Conservation (phyloP, 1,140 invertebrate genomes). For the Paraescarpia echinospica region DNA sequence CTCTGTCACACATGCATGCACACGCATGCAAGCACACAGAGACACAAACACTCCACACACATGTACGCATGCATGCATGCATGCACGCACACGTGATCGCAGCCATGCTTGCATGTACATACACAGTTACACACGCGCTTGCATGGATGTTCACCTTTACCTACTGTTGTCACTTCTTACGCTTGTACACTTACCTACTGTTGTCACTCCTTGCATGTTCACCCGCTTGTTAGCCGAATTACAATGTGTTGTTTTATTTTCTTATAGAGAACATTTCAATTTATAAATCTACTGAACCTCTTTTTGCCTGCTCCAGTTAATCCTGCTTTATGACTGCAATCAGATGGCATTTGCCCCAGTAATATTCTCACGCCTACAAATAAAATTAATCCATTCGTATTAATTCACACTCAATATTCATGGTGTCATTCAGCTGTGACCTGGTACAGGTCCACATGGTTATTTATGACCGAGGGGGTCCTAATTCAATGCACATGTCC, state of each 20-base stretch:
- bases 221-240: not conserved
- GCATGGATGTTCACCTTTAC: too few relatives aligned
- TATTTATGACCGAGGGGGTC: not conserved
- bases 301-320: not conserved
- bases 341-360: too few relatives aligned
- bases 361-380: not conserved
- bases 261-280: not conserved
- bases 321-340: not conserved
- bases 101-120: too few relatives aligned
- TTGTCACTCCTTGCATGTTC: not conserved
- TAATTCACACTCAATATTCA: not conserved
- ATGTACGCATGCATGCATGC: too few relatives aligned
- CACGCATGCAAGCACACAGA: too few relatives aligned
- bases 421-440: not conserved
- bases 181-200: not conserved
- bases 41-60: too few relatives aligned
- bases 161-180: too few relatives aligned
- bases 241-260: not conserved
- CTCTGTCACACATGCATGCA: too few relatives aligned
- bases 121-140: too few relatives aligned
- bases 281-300: constrained; percentile 9
- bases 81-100: too few relatives aligned
- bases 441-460: not conserved
- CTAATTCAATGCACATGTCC: not conserved
- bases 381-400: not conserved